phyloP scores from a whole-genome alignment of 2,888 invertebrate genomes.

The Rhimphoctona megacephalus region DNA sequence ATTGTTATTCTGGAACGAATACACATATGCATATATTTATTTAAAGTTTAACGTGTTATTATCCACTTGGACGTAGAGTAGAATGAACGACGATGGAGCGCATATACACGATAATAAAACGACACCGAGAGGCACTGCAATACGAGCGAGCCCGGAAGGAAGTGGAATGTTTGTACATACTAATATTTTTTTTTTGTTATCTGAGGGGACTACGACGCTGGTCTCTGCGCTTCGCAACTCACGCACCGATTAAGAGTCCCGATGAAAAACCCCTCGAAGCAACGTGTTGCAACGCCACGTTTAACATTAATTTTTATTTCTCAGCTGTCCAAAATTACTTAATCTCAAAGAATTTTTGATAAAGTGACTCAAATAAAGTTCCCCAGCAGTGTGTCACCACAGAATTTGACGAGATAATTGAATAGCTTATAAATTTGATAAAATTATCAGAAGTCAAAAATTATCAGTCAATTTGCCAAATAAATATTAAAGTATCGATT shows the following conservation, averaged over 20 bases:
- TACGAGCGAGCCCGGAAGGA: slow-evolving; percentile 74
- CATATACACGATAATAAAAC: slow-evolving; percentile 14
- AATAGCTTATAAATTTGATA: no score
- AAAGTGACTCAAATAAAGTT: no score
- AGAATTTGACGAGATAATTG: not conserved
- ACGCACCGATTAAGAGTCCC: slow-evolving; percentile 18
- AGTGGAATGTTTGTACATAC: slow-evolving; percentile 73
- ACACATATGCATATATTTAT: not conserved
- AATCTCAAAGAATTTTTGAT: not conserved
- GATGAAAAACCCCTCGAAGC: not conserved
- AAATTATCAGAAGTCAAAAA: no score
- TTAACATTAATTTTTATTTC: not conserved
- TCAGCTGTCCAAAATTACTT: not conserved
- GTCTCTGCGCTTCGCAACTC: slow-evolving; percentile 13
- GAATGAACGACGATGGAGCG: slow-evolving; percentile 23
- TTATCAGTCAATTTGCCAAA: not conserved
- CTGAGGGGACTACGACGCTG: slow-evolving; percentile 59
- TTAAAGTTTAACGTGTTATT: slow-evolving; percentile 3
- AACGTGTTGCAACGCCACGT: not conserved
- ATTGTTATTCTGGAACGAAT: not conserved
- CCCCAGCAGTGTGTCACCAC: no score
- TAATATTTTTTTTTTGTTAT: slow-evolving; percentile 71
- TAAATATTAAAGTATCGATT: not conserved
- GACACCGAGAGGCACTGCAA: slow-evolving; percentile 29
- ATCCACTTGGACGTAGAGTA: not conserved